Percentiles rank a stretch among this genome's conserved stretches.
phyloP scores from a whole-genome alignment of 2,888 invertebrate genomes.

The Pediacus dermestoides region DNA sequence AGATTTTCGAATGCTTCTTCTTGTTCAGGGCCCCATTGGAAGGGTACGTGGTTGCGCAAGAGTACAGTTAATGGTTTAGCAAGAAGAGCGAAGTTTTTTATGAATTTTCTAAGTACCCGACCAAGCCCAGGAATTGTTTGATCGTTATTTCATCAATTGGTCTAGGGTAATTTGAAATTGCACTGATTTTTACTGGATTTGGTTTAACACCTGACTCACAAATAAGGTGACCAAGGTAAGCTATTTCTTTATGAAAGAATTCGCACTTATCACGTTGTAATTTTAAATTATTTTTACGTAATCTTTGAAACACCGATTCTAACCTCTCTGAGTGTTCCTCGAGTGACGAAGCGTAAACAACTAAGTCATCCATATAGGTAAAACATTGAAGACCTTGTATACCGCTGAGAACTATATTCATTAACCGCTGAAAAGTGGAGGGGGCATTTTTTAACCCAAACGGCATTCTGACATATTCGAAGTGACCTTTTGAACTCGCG shows the following conservation, averaged over 20 bases:
- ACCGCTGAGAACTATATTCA: conserved; percentile 30
- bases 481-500: conserved; percentile 36
- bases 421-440: too few relatives aligned
- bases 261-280: conserved; percentile 18
- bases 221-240: conserved; percentile 16
- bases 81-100: conserved; percentile 12
- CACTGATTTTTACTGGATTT: conserved; percentile 8
- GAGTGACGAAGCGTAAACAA: conserved; percentile 15
- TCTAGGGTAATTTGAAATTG: conserved; percentile 9
- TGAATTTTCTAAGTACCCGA: conserved; percentile 15
- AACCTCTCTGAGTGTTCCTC: conserved; percentile 18
- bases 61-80: conserved; percentile 17
- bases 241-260: conserved; percentile 11
- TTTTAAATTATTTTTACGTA: conserved; percentile 18
- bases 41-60: conserved; percentile 17
- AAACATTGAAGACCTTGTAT: conserved; percentile 22
- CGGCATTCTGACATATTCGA: conserved; percentile 38
- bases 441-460: conserved; percentile 30
- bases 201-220: conserved; percentile 10
- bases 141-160: conserved; percentile 10
- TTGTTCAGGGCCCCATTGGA: conserved; percentile 1
- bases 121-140: conserved; percentile 10
- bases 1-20: too few relatives aligned
- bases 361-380: conserved; percentile 20
- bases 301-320: too few relatives aligned